Percentiles rank a stretch among this genome's conserved stretches.
Conservation (phyloP, 2,113 vertebrate species). For the Apistogramma diplotaenia region DNA sequence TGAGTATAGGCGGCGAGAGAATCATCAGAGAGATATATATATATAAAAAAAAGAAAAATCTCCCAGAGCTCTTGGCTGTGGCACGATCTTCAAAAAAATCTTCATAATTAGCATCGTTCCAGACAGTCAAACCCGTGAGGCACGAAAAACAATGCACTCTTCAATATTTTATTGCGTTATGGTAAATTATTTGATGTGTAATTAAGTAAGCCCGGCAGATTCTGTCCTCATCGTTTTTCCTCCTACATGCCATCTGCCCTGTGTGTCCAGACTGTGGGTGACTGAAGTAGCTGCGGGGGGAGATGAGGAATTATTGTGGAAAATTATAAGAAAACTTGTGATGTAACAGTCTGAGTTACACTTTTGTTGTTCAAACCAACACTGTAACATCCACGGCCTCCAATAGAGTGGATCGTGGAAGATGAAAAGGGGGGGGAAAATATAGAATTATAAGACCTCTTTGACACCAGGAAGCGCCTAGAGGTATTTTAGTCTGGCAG, state of each 20-base stretch:
- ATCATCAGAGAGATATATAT: slow-evolving; percentile 4
- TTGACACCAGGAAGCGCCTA: slow-evolving; percentile 45
- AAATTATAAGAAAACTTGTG: slow-evolving; percentile 65
- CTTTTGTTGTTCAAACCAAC: slow-evolving; percentile 37
- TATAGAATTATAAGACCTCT: slow-evolving; percentile 37
- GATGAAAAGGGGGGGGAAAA: slow-evolving; percentile 18
- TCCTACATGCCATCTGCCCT: slow-evolving; percentile 78
- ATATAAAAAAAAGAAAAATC: neutral
- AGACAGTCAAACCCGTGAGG: slow-evolving; percentile 40
- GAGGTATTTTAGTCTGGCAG: slow-evolving; percentile 58
- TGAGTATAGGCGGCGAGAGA: slow-evolving; percentile 9
- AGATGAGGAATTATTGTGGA: slow-evolving; percentile 59
- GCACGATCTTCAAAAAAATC: slow-evolving; percentile 37
- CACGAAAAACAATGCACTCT: slow-evolving; percentile 41
- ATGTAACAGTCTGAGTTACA: slow-evolving; percentile 64
- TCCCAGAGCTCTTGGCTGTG: slow-evolving; percentile 46
- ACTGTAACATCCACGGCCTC: slow-evolving; percentile 33
- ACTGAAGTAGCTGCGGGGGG: slow-evolving; percentile 52
- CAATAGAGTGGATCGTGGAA: slow-evolving; percentile 7
- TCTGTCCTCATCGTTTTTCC: slow-evolving; percentile 65
- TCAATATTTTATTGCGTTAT: slow-evolving; percentile 47
- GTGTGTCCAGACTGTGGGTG: slow-evolving; percentile 72
- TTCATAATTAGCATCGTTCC: slow-evolving; percentile 57
- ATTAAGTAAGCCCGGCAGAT: slow-evolving; percentile 58
- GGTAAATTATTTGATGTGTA: slow-evolving; percentile 60